These are phyloP conservation scores for Diplodus sargus DNA, from an alignment of 2,797 vertebrate species.

Conservation along the genomic window DNA sequence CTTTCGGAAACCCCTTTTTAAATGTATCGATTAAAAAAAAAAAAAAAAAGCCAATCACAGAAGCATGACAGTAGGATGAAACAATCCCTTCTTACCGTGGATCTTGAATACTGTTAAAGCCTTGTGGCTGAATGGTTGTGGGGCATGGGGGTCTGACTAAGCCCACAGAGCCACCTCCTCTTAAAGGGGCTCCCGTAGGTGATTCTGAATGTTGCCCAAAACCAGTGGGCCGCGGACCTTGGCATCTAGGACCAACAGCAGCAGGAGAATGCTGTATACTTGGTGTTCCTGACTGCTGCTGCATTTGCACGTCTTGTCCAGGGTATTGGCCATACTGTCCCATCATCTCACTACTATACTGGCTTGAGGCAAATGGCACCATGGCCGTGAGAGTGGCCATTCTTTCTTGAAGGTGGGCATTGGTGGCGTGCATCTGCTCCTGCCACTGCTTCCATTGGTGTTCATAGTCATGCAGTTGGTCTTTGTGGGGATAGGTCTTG, in stretches of 20 bases:
- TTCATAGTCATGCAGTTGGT: slow-evolving; percentile 95
- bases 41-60: not conserved
- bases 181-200: slow-evolving; percentile 56
- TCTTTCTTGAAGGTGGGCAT: slow-evolving; percentile 92
- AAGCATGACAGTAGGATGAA: not conserved
- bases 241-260: slow-evolving; percentile 55
- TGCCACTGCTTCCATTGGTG: slow-evolving; percentile 98
- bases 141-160: slow-evolving; percentile 80
- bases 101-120: slow-evolving; percentile 85
- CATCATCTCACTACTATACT: slow-evolving; percentile 80
- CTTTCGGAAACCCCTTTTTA: not conserved
- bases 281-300: slow-evolving; percentile 67
- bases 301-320: slow-evolving; percentile 80
- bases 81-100: slow-evolving; percentile 83
- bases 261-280: slow-evolving; percentile 60
- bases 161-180: slow-evolving; percentile 75
- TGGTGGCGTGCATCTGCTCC: slow-evolving; percentile 96
- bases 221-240: slow-evolving; percentile 59
- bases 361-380: slow-evolving; percentile 84
- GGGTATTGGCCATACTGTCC: slow-evolving; percentile 86
- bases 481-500: slow-evolving; percentile 95
- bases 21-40: rapidly evolving
- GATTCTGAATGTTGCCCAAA: slow-evolving; percentile 67
- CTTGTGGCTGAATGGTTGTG: slow-evolving; percentile 82
- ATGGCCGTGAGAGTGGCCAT: slow-evolving; percentile 89